phyloP scores from a whole-genome alignment of 1,140 invertebrate genomes.

The Meloidogyne exigua region DNA sequence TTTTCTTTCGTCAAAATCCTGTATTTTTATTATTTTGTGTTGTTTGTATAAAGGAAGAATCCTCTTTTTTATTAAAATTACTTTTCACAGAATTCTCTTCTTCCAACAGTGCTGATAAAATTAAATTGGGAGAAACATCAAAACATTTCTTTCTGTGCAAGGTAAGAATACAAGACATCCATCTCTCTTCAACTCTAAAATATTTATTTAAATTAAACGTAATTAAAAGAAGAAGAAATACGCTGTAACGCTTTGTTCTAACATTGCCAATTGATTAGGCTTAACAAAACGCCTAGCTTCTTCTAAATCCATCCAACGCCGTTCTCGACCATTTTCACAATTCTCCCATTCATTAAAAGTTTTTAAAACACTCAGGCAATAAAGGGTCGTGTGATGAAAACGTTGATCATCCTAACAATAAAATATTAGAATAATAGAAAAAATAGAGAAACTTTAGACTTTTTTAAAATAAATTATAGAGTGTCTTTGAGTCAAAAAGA shows the following conservation, averaged over 20 bases:
- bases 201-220: neutral
- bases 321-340: conserved; percentile 27
- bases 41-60: neutral
- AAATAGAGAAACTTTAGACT: too few species aligned
- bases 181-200: neutral
- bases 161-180: neutral
- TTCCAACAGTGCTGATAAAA: neutral
- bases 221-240: neutral
- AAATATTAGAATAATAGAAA: neutral
- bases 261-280: conserved; percentile 18
- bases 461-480: too few species aligned
- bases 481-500: too few species aligned
- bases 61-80: neutral
- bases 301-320: conserved; percentile 23
- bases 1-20: neutral
- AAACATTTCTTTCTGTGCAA: conserved; percentile 58
- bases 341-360: conserved; percentile 26
- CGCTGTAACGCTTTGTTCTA: conserved; percentile 21
- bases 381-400: conserved; percentile 27
- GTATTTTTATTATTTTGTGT: neutral
- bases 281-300: conserved; percentile 16
- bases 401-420: conserved; percentile 22
- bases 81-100: neutral
- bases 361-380: conserved; percentile 10
- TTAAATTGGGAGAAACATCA: neutral